These are phyloP conservation scores for Paracanthobrama guichenoti DNA, from an alignment of 2,113 vertebrate species.

Conservation along the genomic window DNA sequence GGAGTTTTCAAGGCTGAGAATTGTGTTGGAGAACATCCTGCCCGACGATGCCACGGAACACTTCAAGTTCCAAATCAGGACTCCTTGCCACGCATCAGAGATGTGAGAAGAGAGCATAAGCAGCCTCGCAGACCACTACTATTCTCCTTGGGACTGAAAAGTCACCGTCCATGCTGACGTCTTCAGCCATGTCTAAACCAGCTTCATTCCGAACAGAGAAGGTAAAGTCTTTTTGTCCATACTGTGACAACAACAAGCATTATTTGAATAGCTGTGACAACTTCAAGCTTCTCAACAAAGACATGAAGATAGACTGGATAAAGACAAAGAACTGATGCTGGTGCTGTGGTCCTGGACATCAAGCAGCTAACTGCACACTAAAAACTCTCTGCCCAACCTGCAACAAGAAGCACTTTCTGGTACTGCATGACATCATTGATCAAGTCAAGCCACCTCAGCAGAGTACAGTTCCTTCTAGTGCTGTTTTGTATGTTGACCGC, in stretches of 20 bases:
- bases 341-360: slow-evolving; percentile 28
- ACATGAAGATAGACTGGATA: slow-evolving; percentile 13
- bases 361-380: slow-evolving; percentile 22
- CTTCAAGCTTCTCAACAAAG: slow-evolving; percentile 36
- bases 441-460: not conserved
- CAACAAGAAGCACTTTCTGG: slow-evolving; percentile 7
- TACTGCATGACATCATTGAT: not conserved
- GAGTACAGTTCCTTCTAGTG: not conserved
- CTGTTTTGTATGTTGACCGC: not conserved
- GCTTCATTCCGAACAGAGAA: slow-evolving; percentile 6
- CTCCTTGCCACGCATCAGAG: too few species aligned
- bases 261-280: slow-evolving; percentile 25
- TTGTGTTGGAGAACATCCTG: too few species aligned
- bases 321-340: slow-evolving; percentile 29
- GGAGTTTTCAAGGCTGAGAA: too few species aligned
- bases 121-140: not conserved
- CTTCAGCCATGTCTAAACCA: not conserved
- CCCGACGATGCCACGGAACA: too few species aligned
- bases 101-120: slow-evolving; percentile 8
- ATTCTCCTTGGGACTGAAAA: slow-evolving; percentile 25
- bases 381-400: not conserved
- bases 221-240: slow-evolving; percentile 11
- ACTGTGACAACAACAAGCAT: slow-evolving; percentile 19
- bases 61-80: too few species aligned
- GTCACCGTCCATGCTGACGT: not conserved